Evolutionary conservation across 2,888 invertebrate genomes (phyloP), one percentile per base, ranked within the genome.

Genomic region (Meteorus colon): DNA sequence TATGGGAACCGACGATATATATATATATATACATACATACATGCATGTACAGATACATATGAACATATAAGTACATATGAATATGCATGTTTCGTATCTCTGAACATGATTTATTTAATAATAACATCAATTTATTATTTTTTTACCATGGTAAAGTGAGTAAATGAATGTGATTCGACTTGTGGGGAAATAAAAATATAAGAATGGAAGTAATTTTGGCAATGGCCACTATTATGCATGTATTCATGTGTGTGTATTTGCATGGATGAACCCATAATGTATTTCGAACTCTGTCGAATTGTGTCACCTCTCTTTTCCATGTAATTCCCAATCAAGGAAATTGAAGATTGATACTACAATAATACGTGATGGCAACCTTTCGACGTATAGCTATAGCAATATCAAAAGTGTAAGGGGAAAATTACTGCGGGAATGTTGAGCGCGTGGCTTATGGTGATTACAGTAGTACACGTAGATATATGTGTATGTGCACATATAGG

Each of bases 381-480:
- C n/a, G 55, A n/a, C 55, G 19, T 24, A 24, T 55, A 6, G 19
- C 5, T 19, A 8, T 55, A 8, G 55, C 55, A 55, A 24, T 55
- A 31, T 63, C 34, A 31, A 62, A 63, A 34, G 31, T 6, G 6
- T 31, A 16, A 34, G 16, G n/a, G 12, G 67, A 45, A 67, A 67
- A 67, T 67, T 45, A 67, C 67, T 10, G 41, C 45, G 45, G 41
- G 19, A 41, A 67, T 19, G 45, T 45, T 67, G 37, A 19, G 67
- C 67, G 45, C 67, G 67, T 67, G 67, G 24, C 63, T 63, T 63
- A 63, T 63, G 63, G 63, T 63, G 31, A 63, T 63, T 63, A 63
- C 19, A 10, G 31, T 63, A 16, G 63, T 63, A n/a, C 31, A 63
- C 16, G 29, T 34, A 34, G 12, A 31, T 55, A 55, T 51, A 45